These are phyloP conservation scores for Periophthalmodon schlosseri DNA, from an alignment of 2,113 vertebrate species.

Conservation along the genomic window DNA sequence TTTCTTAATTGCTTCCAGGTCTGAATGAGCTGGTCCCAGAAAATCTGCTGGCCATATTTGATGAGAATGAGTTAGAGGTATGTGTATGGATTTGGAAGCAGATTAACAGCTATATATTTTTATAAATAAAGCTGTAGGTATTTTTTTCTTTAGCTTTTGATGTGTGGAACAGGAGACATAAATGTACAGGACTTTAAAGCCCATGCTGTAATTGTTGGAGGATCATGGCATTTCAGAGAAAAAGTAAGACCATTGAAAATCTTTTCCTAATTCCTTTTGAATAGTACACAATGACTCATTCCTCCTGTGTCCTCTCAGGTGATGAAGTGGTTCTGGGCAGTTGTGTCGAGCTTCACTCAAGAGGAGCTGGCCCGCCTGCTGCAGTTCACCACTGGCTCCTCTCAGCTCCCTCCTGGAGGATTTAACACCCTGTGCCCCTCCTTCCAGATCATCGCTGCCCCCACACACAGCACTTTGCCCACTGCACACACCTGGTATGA, in stretches of 20 bases:
- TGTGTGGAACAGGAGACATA: conserved; percentile 98
- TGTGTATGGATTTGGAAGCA: conserved; percentile 22
- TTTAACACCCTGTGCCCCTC: conserved; percentile 97
- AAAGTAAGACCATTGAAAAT: conserved; percentile 77
- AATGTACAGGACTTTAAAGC: conserved; percentile 97
- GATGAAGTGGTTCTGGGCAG: conserved; percentile 99
- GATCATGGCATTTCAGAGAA: conserved; percentile 97
- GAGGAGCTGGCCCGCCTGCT: conserved; percentile 95
- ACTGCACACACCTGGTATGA: conserved; percentile 98
- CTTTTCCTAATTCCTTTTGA: not conserved
- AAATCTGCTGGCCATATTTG: conserved; percentile 98
- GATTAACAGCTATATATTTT: not conserved
- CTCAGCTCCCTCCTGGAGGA: conserved; percentile 93
- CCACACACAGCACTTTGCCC: conserved; percentile 95
- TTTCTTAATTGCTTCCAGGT: conserved; percentile 77
- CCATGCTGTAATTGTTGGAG: conserved; percentile 94
- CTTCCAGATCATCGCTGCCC: conserved; percentile 97
- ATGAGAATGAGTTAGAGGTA: conserved; percentile 99
- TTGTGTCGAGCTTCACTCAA: conserved; percentile 97
- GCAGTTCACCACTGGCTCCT: conserved; percentile 98
- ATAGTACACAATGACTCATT: not conserved
- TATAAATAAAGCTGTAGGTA: not conserved
- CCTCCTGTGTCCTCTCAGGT: conserved; percentile 77
- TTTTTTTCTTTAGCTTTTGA: conserved; percentile 84
- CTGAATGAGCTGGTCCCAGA: conserved; percentile 97